Evolutionary conservation across 1,140 invertebrate species (phyloP), one percentile per base, ranked within the genome.

Genomic region (Leptopilina clavipes): DNA sequence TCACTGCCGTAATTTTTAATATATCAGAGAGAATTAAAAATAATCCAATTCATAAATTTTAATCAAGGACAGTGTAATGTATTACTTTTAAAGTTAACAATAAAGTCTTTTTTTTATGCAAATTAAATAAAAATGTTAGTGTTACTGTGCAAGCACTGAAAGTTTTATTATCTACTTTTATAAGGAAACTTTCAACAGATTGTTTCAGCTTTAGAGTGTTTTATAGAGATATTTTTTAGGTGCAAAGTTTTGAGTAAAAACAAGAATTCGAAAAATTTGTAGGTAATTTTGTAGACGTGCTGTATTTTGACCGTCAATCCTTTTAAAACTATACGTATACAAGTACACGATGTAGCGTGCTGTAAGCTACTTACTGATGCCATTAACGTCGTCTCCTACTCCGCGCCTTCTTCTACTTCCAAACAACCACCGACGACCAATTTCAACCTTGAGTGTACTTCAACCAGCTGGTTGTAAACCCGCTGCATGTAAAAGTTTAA

Each of bases 361-460:
- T 52, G 37, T 7, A n/a, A 59, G 76, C 72, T 80, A 80, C 79
- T 80, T 80, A 78, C 76, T 75, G 52, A 75, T 80, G 76, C 79
- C 73, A 80, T 80, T 80, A 80, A 70, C 72, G 73, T 72, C 79
- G 76, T 77, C 73, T 52, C 44, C 59, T 37, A n/a, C 37, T 71
- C 48, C 40, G 7, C 17, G 25, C 18, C 14, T 71, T 37, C 65
- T 18, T 71, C 48, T 72, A 65, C 59, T 31, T 65, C 0, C 25
- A 31, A 65, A 65, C 59, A 65, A 65, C 22, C 22, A 10, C 25
- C 19, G 22, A 31, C 19, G 59, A n/a, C 25, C 59, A 65, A 37
- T 65, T 14, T 31, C 59, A 31, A 65, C 25, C 59, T 31, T 31
- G 25, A 65, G 22, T 17, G 45, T 65, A 65, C 59, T 31, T 8